These are phyloP conservation scores for Musca vetustissima DNA, from an alignment of 1,140 invertebrate species.

Conservation along the genomic window DNA sequence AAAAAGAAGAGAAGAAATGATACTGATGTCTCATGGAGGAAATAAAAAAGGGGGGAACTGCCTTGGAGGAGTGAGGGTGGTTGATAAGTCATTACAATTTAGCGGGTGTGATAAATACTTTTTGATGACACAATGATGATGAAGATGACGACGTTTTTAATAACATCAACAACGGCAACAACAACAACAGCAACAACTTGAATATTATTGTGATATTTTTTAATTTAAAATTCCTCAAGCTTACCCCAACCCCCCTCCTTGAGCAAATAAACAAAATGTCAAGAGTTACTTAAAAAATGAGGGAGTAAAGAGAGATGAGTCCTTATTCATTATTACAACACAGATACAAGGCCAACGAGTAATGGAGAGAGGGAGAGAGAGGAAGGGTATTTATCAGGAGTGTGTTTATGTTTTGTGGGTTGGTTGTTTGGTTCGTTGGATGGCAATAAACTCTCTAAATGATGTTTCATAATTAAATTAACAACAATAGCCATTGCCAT, in stretches of 20 bases:
- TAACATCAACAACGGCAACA: neutral
- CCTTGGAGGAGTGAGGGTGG: neutral
- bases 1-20: neutral
- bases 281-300: neutral
- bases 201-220: neutral
- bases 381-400: too few relatives aligned
- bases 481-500: too few relatives aligned
- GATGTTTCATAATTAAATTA: too few relatives aligned
- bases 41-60: neutral
- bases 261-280: neutral
- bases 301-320: neutral
- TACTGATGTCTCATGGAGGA: neutral
- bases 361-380: too few relatives aligned
- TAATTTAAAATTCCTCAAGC: conserved; percentile 19
- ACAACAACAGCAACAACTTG: neutral
- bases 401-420: too few relatives aligned
- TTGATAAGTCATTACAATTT: neutral
- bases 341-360: too few relatives aligned
- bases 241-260: neutral
- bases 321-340: neutral
- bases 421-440: too few relatives aligned
- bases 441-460: too few relatives aligned
- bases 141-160: conserved; percentile 1
- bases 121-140: conserved; percentile 11
- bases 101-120: conserved; percentile 19